phyloP scores from a whole-genome alignment of 2,797 vertebrate species.

The Sebastes nivosus region DNA sequence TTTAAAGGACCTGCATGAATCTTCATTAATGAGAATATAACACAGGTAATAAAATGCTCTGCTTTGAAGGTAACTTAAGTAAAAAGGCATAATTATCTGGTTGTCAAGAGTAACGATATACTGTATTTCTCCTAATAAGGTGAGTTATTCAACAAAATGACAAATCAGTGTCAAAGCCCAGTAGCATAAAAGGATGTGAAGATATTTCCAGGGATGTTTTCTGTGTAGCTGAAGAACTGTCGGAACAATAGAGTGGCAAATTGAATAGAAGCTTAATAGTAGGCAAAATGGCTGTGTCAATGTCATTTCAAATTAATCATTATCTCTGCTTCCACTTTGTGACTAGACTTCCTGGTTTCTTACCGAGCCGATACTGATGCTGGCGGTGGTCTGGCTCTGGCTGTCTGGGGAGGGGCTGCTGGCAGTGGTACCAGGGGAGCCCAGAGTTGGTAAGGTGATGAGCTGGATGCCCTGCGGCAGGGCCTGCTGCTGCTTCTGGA shows the following conservation, averaged over 20 bases:
- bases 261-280: background rate
- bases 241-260: background rate
- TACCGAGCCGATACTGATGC: constrained; percentile 92
- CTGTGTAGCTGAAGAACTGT: background rate
- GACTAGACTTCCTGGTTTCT: constrained; percentile 52
- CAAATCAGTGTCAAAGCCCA: background rate
- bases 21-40: background rate
- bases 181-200: background rate
- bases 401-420: constrained; percentile 89
- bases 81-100: background rate
- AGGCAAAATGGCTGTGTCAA: constrained; percentile 4
- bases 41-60: background rate
- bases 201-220: background rate
- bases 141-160: background rate
- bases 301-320: background rate
- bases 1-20: background rate
- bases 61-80: background rate
- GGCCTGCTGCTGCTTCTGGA: constrained; percentile 84
- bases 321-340: background rate
- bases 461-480: constrained; percentile 87
- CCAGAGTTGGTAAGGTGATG: constrained; percentile 87
- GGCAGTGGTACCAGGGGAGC: constrained; percentile 84
- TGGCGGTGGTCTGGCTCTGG: constrained; percentile 87
- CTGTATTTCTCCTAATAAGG: background rate
- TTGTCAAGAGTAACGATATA: background rate